A percentile compares a stretch with the other conserved stretches of the same genome.
Conservation (phyloP, 2,888 invertebrate genomes). For the Rotaria macrura region DNA sequence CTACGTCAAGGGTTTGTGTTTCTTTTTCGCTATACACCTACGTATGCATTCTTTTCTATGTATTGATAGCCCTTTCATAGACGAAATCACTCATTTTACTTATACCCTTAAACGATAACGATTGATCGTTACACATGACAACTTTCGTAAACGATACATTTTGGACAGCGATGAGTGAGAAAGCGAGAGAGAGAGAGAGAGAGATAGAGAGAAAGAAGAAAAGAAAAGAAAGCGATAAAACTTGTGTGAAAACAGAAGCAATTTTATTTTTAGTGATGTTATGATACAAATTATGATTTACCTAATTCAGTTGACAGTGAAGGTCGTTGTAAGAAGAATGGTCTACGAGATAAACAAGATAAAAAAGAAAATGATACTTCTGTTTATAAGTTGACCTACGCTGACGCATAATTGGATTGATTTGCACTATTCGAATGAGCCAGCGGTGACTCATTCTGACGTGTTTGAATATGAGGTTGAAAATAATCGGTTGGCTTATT, state of each 20-base stretch:
- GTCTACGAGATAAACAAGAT: neutral
- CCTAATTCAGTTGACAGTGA: neutral
- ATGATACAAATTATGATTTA: neutral
- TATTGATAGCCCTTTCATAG: neutral
- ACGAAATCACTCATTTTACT: neutral
- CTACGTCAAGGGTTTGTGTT: neutral
- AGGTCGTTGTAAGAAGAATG: neutral
- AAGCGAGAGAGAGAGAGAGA: no score
- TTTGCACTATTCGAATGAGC: no score
- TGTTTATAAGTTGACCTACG: neutral
- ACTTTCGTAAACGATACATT: neutral
- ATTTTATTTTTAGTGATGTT: neutral
- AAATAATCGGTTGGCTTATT: neutral
- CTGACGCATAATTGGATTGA: neutral
- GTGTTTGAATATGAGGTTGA: neutral
- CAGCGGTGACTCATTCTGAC: no score
- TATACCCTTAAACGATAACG: neutral
- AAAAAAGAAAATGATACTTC: neutral
- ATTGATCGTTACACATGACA: slow-evolving; percentile 6
- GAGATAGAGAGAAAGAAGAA: neutral
- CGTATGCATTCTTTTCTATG: neutral
- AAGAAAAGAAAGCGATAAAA: neutral
- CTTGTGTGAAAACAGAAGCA: neutral
- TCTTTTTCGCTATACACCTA: neutral
- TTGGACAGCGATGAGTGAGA: no score